A percentile compares a stretch with the other conserved stretches of the same genome.
Conservation (phyloP, 2,113 vertebrate species). For the Bettongia penicillata region DNA sequence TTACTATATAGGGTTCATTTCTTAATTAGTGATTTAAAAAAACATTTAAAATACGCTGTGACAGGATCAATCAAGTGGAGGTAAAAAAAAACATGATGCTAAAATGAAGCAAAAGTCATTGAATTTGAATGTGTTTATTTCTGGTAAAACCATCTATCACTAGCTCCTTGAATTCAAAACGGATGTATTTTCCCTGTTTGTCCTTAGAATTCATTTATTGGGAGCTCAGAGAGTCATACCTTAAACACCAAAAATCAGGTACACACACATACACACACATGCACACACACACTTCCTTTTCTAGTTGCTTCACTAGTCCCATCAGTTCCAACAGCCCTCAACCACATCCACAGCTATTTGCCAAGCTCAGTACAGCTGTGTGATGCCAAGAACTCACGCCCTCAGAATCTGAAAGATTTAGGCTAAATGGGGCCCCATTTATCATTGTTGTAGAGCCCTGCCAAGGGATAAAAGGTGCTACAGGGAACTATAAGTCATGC, state of each 20-base stretch:
- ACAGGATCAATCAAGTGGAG: constrained; percentile 73
- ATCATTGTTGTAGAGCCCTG: constrained; percentile 78
- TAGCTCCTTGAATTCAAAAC: constrained; percentile 60
- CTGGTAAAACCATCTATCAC: constrained; percentile 65
- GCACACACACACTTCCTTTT: not conserved
- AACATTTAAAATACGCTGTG: not conserved
- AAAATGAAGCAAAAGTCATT: constrained; percentile 74
- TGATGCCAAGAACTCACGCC: constrained; percentile 70
- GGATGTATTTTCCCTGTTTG: constrained; percentile 35
- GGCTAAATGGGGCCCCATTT: constrained; percentile 71
- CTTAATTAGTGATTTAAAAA: not conserved
- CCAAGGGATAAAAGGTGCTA: constrained; percentile 78
- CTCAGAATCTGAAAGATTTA: constrained; percentile 66
- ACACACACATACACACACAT: not conserved
- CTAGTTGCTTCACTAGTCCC: constrained; percentile 18
- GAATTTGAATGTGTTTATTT: constrained; percentile 71
- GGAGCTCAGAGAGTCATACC: constrained; percentile 59
- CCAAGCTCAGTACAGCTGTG: constrained; percentile 58
- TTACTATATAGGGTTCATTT: not conserved
- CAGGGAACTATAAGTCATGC: constrained; percentile 75
- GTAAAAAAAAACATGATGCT: constrained; percentile 52
- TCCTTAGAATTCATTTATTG: constrained; percentile 58
- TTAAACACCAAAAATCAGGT: not conserved
- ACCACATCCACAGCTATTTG: constrained; percentile 61
- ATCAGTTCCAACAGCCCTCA: constrained; percentile 7